Percentiles rank a stretch among this genome's conserved stretches.
Evolutionary conservation across 2,888 invertebrate genomes (phyloP).

Genomic region (Aelia acuminata): DNA sequence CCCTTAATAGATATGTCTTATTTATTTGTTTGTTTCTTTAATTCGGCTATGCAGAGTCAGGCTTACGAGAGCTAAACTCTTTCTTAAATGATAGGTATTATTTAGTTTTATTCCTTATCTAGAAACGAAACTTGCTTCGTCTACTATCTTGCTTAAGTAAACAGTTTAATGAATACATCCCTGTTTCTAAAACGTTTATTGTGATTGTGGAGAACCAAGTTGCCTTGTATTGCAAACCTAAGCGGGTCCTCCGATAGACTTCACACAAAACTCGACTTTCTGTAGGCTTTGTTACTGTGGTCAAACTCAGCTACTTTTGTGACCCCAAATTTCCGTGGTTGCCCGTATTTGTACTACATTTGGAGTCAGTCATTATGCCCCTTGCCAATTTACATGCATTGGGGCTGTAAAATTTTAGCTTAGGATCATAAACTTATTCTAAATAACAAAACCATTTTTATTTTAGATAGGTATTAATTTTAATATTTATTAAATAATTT

Average conservation of each 20-base stretch:
- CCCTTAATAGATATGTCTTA: neutral
- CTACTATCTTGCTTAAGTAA: neutral
- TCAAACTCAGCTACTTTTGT: conserved; percentile 34
- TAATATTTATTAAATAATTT: no score
- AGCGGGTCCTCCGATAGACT: neutral
- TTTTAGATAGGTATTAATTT: no score
- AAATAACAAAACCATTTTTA: no score
- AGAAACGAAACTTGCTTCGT: neutral
- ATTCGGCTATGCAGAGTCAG: neutral
- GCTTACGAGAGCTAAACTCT: no score
- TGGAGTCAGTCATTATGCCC: neutral
- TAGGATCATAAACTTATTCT: neutral
- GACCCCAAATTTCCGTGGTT: neutral
- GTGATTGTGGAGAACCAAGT: neutral
- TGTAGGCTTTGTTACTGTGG: conserved; percentile 38
- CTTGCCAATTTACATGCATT: neutral
- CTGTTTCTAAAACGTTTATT: neutral
- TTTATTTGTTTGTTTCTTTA: neutral
- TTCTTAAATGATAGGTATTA: no score
- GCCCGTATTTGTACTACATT: neutral
- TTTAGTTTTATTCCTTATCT: no score
- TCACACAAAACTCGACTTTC: conserved; percentile 9
- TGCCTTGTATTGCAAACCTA: neutral
- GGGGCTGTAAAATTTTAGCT: neutral
- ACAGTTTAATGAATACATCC: neutral